Conservation (phyloP, 1,140 invertebrate genomes). For the Melitaea cinxia region DNA sequence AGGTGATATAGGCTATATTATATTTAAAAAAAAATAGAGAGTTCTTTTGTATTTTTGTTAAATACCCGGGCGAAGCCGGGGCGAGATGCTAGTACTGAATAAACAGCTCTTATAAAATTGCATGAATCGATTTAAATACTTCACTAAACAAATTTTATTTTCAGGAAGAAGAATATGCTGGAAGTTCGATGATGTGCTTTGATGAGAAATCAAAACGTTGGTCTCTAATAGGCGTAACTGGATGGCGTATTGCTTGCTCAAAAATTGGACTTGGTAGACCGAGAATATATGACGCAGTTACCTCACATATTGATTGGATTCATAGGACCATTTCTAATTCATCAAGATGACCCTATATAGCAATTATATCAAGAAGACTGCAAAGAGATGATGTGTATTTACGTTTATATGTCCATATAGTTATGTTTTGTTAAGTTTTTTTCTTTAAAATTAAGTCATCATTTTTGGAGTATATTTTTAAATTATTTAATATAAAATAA, state of each 20-base stretch:
- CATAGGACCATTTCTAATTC: constrained; percentile 84
- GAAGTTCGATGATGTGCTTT: constrained; percentile 90
- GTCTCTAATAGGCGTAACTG: constrained; percentile 88
- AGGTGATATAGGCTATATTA: too few relatives aligned
- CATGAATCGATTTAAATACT: too few relatives aligned
- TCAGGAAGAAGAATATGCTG: constrained; percentile 93
- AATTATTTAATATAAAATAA: background rate
- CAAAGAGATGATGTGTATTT: background rate
- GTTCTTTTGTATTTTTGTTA: background rate
- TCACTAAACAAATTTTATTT: constrained; percentile 24
- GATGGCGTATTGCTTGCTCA: constrained; percentile 91
- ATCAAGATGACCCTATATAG: constrained; percentile 31
- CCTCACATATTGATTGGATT: constrained; percentile 91
- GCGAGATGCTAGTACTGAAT: too few relatives aligned
- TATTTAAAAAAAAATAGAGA: too few relatives aligned
- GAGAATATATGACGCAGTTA: constrained; percentile 90
- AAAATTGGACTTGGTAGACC: constrained; percentile 87
- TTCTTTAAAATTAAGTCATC: background rate
- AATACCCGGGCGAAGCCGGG: too few relatives aligned
- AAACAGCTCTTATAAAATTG: too few relatives aligned
- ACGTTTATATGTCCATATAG: constrained; percentile 1
- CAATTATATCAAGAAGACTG: background rate
- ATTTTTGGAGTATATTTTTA: background rate
- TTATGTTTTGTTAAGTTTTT: constrained; percentile 4
- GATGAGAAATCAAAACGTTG: constrained; percentile 85